Base-by-base conservation (phyloP, 2,888 invertebrate genomes). In the Oligia fasciuncula region DNA sequence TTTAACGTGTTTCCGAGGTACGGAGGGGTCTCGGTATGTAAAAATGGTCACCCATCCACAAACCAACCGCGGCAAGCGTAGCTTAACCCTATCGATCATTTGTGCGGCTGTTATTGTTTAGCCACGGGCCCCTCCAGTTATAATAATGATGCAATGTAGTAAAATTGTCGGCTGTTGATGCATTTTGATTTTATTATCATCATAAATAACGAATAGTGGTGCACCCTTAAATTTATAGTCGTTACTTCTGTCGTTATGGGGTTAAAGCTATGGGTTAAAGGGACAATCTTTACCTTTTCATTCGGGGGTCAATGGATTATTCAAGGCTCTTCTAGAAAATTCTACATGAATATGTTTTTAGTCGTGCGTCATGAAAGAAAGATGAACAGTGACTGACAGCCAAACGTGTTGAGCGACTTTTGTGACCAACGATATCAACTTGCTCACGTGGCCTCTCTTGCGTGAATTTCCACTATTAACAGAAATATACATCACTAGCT, bases 371-470 rank as follows among this genome's bases (percentile, higher is more conserved):
- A 73, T 63, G 51, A 78, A 83, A 85, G 83, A 87, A 77, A 88
- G 79, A 85, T 73, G 72, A 70, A 67, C 29, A 54, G 46, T 77
- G 81, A 79, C 73, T 77, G 81, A 79, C 73, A 80, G 35, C 49
- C 78, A 84, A 88, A 87, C 83, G 46, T 66, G 80, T 88, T 89
- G 77, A 75, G 68, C 79, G 43, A 75, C 65, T 83, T 80, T 85
- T 63, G 67, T 77, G 49, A 43, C 17, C 67, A 81, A 68, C 68
- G 77, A 9, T 71, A 80, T 70, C 46, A 35, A 17, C 35, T 79
- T 62, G 73, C 77, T 71, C 76, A 81, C 70, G 67, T 78, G 83
- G 70, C 66, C 63, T 76, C 67, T 29, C 43, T 49, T 65, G 70
- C 75, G 75, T 40, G 2, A 9, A 78, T 70, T 43, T 72, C 35